Conservation (phyloP, 2,113 vertebrate genomes). For the Pyrgilauda ruficollis region DNA sequence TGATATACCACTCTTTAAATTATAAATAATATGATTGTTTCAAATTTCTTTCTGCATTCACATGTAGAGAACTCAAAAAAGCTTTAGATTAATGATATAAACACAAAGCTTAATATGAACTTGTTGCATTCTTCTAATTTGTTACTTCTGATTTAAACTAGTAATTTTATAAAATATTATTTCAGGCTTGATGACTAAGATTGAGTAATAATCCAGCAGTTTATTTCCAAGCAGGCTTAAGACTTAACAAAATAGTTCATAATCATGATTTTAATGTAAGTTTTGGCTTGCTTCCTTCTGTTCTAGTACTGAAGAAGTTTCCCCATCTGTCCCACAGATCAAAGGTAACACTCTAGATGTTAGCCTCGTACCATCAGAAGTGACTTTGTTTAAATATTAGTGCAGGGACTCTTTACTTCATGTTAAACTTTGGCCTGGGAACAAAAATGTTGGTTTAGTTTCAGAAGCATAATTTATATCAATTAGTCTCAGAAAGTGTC, state of each 20-base stretch:
- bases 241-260: neutral
- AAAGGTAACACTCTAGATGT: neutral
- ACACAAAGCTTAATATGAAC: neutral
- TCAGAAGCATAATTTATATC: conserved; percentile 42
- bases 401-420: neutral
- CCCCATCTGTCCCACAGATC: neutral
- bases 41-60: neutral
- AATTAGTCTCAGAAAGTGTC: conserved; percentile 35
- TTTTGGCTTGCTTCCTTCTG: neutral
- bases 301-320: neutral
- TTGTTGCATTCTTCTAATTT: neutral
- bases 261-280: neutral
- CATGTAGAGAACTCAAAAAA: neutral
- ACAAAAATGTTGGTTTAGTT: conserved; percentile 43
- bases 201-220: neutral
- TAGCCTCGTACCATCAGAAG: neutral
- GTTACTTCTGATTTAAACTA: neutral
- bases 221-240: neutral
- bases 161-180: neutral
- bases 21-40: neutral
- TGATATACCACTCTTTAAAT: neutral
- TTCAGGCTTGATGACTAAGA: neutral
- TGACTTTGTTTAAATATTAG: conserved; percentile 8
- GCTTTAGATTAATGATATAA: neutral
- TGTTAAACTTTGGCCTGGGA: conserved; percentile 16